Evolutionary conservation across 2,797 vertebrate species (phyloP), one percentile per base, ranked within the genome.

Genomic region (Linurgus olivaceus): DNA sequence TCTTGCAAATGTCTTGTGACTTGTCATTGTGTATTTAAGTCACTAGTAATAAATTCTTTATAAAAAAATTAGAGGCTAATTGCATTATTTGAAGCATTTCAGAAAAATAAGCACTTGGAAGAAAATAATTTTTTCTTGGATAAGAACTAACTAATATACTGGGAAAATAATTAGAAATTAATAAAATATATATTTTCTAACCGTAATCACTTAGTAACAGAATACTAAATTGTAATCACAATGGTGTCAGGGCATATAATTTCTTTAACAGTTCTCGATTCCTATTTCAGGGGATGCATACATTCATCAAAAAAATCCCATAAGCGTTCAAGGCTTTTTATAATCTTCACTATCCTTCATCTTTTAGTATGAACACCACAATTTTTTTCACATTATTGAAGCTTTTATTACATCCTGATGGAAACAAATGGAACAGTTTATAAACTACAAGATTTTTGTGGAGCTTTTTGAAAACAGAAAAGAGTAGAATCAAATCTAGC

Each of bases 51-150:
- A 92, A 95, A 88, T 93, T 55, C 26, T 37, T 70, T 57, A 66
- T 50, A 14, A 91, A 72, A 76, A 95, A 96, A 85, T 62, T 65
- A 86, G 73, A 74, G 76, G 33, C 13, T 40, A 37, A 77, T 93
- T 85, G 77, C 66, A 78, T 84, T 23, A 89, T 65, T 70, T 90
- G 55, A 68, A 93, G 71, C 17, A 85, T 81, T 94, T 92, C 68
- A 75, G 73, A 86, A 93, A 90, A 52, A 42, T 29, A 63, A 93
- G 7, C 16, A 40, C 45, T 70, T 86, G 38, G 45, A 75, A 68
- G 74, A 52, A 71, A 92, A 86, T 20, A 45, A 8, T 58, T 35
- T 29, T 1, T 42, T 67, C 17, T 48, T 66, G 48, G 21, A 26
- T 47, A 88, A 87, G 63, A 84, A 90, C 77, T 88, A 91, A 94